These are phyloP conservation scores for Paradisaea rubra DNA, from an alignment of 2,113 vertebrate species.

Conservation along the genomic window DNA sequence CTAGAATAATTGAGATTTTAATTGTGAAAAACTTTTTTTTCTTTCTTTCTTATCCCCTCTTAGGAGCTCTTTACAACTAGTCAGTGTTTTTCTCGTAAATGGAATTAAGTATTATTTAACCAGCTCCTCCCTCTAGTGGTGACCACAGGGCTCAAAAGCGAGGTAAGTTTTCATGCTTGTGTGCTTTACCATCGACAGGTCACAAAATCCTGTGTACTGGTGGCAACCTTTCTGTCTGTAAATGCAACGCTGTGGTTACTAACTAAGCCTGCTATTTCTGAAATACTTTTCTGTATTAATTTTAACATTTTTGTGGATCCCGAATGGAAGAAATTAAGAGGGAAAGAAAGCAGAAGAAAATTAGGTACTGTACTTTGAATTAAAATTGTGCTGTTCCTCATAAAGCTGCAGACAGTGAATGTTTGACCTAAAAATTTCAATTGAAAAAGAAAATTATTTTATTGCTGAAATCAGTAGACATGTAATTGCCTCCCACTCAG, in stretches of 20 bases:
- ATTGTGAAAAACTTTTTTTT: not conserved
- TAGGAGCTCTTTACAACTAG: not conserved
- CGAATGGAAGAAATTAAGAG: not conserved
- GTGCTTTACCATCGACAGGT: no score
- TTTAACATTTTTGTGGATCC: not conserved
- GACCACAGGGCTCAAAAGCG: not conserved
- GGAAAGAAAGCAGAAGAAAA: not conserved
- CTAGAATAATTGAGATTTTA: not conserved
- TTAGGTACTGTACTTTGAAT: not conserved
- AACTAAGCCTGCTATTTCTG: not conserved
- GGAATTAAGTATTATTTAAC: not conserved
- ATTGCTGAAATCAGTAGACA: not conserved
- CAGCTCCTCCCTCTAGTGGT: conserved; percentile 34
- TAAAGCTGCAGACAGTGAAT: not conserved
- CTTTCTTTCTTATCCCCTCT: not conserved
- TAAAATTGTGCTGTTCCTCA: not conserved
- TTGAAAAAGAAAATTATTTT: not conserved
- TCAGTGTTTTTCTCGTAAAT: not conserved
- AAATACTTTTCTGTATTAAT: not conserved
- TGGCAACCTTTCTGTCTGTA: not conserved
- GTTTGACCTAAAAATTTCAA: not conserved
- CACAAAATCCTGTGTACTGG: not conserved
- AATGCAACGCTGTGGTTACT: not conserved
- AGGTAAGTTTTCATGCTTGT: no score
- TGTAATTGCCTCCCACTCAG: not conserved